Base-by-base conservation (phyloP, 2,113 vertebrate genomes). In the Neotoma lepida region DNA sequence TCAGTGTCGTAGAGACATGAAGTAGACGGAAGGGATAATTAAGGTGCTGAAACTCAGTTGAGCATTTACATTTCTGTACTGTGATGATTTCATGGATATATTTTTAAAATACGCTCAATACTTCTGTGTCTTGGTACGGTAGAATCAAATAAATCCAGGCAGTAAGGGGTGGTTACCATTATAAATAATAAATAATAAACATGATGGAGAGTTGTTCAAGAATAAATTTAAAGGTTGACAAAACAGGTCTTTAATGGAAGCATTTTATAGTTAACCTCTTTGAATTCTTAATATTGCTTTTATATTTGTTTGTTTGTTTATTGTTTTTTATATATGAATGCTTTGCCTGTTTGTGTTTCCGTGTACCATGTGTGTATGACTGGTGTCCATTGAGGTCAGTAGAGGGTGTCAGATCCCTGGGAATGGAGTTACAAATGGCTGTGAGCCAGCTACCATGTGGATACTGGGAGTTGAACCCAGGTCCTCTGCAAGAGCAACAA, bases 51-150 rank as follows among this genome's bases (percentile, higher is more conserved):
- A 51, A 68, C 12, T 54, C 18, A 78, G 8, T n/a, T 87, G 49
- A 88, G 63, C 39, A 90, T 80, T 90, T 88, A 24, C 7, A 64
- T 54, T 86, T 95, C 90, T 89, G 4, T 77, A 54, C 86, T 82
- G 66, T 68, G 35, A 56, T 78, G 80, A 86, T 90, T 73, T 81
- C 49, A 68, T 81, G n/a, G 49, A 8, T 71, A 56, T 76, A 70
- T 92, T 88, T 90, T 66, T 89, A 92, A 94, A 77, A 80, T 88
- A 64, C 64, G 71, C n/a, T 46, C n/a, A 14, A 44, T 0, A 80
- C 12, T 89, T 89, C 63, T 78, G 63, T 56, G 63, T 51, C 22
- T 82, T 64, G 39, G 30, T 76, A 51, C n/a, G n/a, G 17, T 46
- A 88, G 61, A 94, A 80, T 56, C 71, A 81, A n/a, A 44, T 56